These are phyloP conservation scores for Enteromius afrohamiltoni DNA, from an alignment of 2,797 vertebrate genomes.

Conservation along the genomic window DNA sequence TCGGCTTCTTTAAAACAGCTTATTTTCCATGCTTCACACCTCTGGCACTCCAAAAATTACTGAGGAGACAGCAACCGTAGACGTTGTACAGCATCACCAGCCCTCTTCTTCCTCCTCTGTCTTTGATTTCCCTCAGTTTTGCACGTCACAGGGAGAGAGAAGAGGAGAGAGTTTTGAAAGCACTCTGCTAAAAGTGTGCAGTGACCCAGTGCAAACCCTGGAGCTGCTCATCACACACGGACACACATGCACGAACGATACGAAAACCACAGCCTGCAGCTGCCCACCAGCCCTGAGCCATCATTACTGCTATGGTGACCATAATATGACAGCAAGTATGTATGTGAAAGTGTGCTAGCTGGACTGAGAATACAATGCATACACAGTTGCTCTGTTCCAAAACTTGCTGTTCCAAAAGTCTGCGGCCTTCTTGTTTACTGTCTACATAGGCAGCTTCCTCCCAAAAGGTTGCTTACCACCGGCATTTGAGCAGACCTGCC, in stretches of 20 bases:
- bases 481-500: background rate
- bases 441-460: background rate
- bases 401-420: conserved; percentile 5
- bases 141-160: conserved; percentile 36
- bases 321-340: conserved; percentile 20
- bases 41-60: conserved; percentile 19
- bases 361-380: background rate
- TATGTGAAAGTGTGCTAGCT: conserved; percentile 1
- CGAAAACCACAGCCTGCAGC: conserved; percentile 4
- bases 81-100: background rate
- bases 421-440: background rate
- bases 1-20: conserved; percentile 8
- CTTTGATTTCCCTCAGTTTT: conserved; percentile 40
- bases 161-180: conserved; percentile 58
- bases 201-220: conserved; percentile 68
- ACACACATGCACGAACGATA: background rate
- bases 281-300: conserved; percentile 18
- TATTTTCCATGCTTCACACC: conserved; percentile 8
- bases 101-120: conserved; percentile 3
- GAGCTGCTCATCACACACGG: conserved; percentile 55
- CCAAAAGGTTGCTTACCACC: background rate
- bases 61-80: conserved; percentile 25
- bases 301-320: conserved; percentile 34
- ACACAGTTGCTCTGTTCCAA: background rate
- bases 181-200: conserved; percentile 65